These are phyloP conservation scores for Drosophila suboccidentalis DNA, from an alignment of 2,888 invertebrate species.

Conservation along the genomic window DNA sequence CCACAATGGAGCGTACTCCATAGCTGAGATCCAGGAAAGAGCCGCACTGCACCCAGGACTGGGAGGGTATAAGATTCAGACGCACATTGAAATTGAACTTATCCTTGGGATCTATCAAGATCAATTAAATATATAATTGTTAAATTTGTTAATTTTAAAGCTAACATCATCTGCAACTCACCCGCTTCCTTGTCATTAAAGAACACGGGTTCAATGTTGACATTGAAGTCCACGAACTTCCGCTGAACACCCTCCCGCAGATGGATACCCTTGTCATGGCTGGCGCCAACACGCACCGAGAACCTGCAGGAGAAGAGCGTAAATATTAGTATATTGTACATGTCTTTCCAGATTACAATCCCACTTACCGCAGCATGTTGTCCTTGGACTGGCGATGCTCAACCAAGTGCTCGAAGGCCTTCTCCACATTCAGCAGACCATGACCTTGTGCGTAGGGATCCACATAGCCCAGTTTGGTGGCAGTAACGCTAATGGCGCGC, in stretches of 20 bases:
- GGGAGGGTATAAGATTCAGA: constrained; percentile 91
- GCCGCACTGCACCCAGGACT: constrained; percentile 93
- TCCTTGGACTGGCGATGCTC: constrained; percentile 89
- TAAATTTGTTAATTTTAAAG: not conserved
- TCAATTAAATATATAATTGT: not conserved
- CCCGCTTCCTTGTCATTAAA: constrained; percentile 89
- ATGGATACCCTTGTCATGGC: constrained; percentile 93
- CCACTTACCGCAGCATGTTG: constrained; percentile 86
- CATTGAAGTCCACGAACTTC: constrained; percentile 89
- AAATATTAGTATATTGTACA: not conserved
- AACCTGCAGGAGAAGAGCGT: constrained; percentile 83
- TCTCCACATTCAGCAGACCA: constrained; percentile 96
- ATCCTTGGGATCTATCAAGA: constrained; percentile 86
- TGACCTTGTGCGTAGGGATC: constrained; percentile 97
- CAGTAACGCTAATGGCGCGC: constrained; percentile 95
- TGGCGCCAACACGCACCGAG: constrained; percentile 89
- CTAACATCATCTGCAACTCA: constrained; percentile 70
- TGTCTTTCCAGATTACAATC: not conserved
- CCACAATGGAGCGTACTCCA: constrained; percentile 90
- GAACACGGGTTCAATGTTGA: constrained; percentile 95
- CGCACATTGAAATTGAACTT: constrained; percentile 95
- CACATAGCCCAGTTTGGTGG: constrained; percentile 90
- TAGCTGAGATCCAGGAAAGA: constrained; percentile 94
- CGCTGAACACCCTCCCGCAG: constrained; percentile 90
- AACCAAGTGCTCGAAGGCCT: constrained; percentile 93